These are phyloP conservation scores for Graptemys geographica DNA, from an alignment of 2,797 vertebrate genomes.

Conservation along the genomic window DNA sequence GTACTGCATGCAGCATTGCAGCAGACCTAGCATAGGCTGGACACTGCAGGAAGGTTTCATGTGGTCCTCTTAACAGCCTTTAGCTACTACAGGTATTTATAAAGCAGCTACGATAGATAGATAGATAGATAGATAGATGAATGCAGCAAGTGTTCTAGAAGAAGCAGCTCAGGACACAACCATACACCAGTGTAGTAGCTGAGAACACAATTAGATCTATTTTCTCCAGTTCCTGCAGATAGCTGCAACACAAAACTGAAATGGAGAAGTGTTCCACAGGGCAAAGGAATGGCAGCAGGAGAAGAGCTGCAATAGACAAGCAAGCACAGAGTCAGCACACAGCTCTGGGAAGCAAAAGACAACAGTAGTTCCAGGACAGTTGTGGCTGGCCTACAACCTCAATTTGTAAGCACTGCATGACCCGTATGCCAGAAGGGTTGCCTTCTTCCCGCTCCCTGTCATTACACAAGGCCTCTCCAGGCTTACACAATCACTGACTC, in stretches of 20 bases:
- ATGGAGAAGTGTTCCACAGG: constrained; percentile 47
- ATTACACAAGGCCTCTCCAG: constrained; percentile 50
- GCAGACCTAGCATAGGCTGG: fast-evolving
- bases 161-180: background rate
- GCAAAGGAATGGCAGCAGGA: constrained; percentile 51
- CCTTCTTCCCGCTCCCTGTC: constrained; percentile 56
- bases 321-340: constrained; percentile 67
- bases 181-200: background rate
- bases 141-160: fast-evolving
- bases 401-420: constrained; percentile 64
- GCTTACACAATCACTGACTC: constrained; percentile 42
- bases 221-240: constrained; percentile 12
- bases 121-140: background rate
- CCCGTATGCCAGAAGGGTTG: constrained; percentile 63
- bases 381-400: constrained; percentile 66
- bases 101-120: background rate
- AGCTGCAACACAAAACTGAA: constrained; percentile 20
- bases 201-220: background rate
- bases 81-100: background rate
- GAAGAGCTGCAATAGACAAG: constrained; percentile 25
- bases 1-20: background rate
- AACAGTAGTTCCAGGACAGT: constrained; percentile 66
- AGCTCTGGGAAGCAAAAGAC: constrained; percentile 62
- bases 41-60: background rate
- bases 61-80: background rate